Base-by-base conservation (phyloP, 1,140 invertebrate genomes). In the Anadara kagoshimensis region DNA sequence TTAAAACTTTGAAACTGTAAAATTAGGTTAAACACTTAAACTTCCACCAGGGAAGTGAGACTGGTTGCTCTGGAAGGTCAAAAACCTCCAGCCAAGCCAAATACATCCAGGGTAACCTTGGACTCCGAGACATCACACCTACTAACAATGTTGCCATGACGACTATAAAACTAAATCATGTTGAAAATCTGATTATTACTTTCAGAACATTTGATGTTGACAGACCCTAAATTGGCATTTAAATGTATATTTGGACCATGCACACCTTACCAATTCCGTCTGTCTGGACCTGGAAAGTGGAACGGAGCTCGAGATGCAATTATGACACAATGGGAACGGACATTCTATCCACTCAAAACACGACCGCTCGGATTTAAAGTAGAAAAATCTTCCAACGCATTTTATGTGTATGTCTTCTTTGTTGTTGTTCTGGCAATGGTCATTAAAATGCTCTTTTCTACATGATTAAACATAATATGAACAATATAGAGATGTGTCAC, bases 261-360 rank as follows among this genome's bases (percentile, higher is more conserved):
- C 73, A 78, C 87, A 0, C 87, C 91, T 0, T 91, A 91, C 75
- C 91, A 90, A 65, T 91, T 90, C 78, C 81, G 91, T 56, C 76
- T 91, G 29, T 62, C 56, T 22, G 91, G 91, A 7, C 90, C 89
- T 5, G 77, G 87, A 16, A 59, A 75, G 12, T 91, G 91, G 91
- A 14, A 71, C 0, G 89, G 87, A 1, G 91, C 91, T 3, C 78
- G 87, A 70, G 76, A 88, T 5, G 84, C 89, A n/a, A 90, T 91
- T 43, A 49, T 79, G 45, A 79, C 79, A 8, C 74, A 78, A 12
- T 81, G 82, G 81, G 79, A 83, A 16, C 63, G 84, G 49, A 76
- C 76, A 1, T 24, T 64, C 7, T 74, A 64, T 43, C 79, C 82
- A 16, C 68, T 85, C 0, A 69, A 69, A 36, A 82, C 82, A 12